Evolutionary conservation across 2,797 vertebrate genomes (phyloP), one percentile per base, ranked within the genome.

Genomic region (Sylvilagus floridanus): DNA sequence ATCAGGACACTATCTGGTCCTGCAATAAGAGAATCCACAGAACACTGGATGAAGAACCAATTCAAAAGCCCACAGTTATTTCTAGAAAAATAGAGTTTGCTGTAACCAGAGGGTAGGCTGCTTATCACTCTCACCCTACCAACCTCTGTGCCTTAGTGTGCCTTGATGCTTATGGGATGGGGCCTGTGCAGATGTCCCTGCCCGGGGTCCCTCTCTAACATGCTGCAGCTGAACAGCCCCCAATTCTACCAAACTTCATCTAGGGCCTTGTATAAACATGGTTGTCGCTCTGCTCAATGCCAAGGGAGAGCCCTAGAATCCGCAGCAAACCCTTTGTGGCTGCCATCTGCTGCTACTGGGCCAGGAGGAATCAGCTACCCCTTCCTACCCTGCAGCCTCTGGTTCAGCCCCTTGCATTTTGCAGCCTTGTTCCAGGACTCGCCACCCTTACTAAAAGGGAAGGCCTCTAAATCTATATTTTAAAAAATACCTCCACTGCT

Each of bases 151-250:
- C 57, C 47, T 69, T 87, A 11, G 9, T 5, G 2, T 32, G 3
- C n/a, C 35, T 7, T n/a, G 11, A 65, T 3, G 7, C 4, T n/a
- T 37, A 4, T 0, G 10, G 62, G n/a, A 8, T 47, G 1, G 42
- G 42, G 42, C 73, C 50, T 42, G 28, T 3, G 3, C 42, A 50
- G 2, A 1, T 54, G 3, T 13, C n/a, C 66, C 28, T 85, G 14
- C 30, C 7, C 22, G 1, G 30, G 37, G 4, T 8, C 14, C 10
- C 17, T 76, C 32, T 26, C 21, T 22, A 16, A 24, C 13, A 17
- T 0, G 0, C 47, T 42, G 24, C 26, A 35, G 4, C 19, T 22
- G 19, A 14, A 14, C 2, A 26, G 65, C 54, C 9, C 47, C 12
- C n/a, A 30, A 0, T 86, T 54, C 60, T 65, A 42, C 3, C 0